A percentile compares a stretch with the other conserved stretches of the same genome.
phyloP scores from a whole-genome alignment of 2,113 vertebrate species.

The Procavia capensis region DNA sequence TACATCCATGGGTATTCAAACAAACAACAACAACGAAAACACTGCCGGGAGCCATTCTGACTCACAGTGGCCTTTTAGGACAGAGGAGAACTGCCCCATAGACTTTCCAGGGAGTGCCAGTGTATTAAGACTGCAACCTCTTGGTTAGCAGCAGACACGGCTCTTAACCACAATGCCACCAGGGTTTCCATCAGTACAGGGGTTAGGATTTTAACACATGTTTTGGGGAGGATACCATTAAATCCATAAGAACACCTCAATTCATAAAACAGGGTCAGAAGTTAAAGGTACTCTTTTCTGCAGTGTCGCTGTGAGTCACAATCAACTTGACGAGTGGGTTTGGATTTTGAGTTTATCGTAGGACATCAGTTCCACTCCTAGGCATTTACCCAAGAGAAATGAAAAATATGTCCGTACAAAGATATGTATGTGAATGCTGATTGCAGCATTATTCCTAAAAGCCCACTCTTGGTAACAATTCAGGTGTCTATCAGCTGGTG shows the following conservation, averaged over 20 bases:
- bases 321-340: too few relatives aligned
- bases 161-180: too few relatives aligned
- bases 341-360: too few relatives aligned
- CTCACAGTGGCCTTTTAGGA: too few relatives aligned
- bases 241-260: not conserved
- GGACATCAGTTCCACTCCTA: not conserved
- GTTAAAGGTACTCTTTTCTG: not conserved
- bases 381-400: not conserved
- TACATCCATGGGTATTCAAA: not conserved
- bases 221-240: not conserved
- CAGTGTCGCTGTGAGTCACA: too few relatives aligned
- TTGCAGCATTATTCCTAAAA: conserved; percentile 16
- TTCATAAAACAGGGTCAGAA: not conserved
- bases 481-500: not conserved
- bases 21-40: too few relatives aligned
- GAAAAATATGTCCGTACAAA: not conserved
- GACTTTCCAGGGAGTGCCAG: too few relatives aligned
- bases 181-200: not conserved
- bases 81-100: too few relatives aligned
- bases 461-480: not conserved
- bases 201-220: not conserved
- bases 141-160: too few relatives aligned
- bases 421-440: conserved; percentile 3
- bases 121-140: too few relatives aligned
- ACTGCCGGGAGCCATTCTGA: too few relatives aligned